phyloP scores from a whole-genome alignment of 2,797 vertebrate genomes.

The Natrix natrix region DNA sequence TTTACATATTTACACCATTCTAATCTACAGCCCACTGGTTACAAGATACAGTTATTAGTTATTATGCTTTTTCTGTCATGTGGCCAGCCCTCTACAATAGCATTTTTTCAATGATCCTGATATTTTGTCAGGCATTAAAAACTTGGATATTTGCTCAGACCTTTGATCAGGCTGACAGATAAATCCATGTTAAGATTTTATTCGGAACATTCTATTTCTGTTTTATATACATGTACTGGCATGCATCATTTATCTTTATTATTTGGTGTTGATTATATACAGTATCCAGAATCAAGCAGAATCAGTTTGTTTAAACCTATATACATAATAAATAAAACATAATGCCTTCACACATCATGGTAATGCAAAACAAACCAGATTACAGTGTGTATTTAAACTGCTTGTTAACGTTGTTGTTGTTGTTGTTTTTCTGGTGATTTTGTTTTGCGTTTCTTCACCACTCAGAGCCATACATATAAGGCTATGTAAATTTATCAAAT shows the following conservation, averaged over 20 bases:
- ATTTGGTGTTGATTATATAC: background rate
- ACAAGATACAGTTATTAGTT: background rate
- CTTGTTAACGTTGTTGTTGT: background rate
- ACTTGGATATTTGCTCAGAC: background rate
- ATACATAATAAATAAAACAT: background rate
- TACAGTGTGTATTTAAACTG: background rate
- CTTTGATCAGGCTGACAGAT: background rate
- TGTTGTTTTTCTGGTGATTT: background rate
- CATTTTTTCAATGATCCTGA: background rate
- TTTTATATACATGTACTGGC: background rate
- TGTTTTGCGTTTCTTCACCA: background rate
- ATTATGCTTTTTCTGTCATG: background rate
- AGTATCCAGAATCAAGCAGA: background rate
- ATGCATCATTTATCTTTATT: background rate
- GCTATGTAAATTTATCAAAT: background rate
- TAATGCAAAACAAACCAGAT: background rate
- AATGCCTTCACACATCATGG: background rate
- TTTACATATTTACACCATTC: background rate
- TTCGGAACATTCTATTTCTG: background rate
- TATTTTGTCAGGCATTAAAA: background rate
- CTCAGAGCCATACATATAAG: background rate
- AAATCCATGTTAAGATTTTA: background rate
- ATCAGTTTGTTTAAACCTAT: background rate
- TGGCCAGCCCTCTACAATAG: background rate
- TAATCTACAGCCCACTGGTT: background rate